phyloP scores from a whole-genome alignment of 2,888 invertebrate genomes.

The Watsonalla binaria region DNA sequence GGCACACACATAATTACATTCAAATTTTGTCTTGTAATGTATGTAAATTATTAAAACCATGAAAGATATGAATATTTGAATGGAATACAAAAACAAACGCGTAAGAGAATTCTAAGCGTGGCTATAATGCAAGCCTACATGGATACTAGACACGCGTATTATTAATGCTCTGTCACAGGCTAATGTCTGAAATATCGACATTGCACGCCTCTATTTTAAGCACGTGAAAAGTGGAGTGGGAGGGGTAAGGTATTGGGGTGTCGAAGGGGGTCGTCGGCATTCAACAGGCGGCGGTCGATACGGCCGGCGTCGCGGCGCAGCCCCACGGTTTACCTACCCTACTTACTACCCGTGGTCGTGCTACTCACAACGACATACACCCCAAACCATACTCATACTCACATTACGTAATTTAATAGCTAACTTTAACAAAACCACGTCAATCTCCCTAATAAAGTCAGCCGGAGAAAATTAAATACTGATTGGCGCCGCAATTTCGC shows the following conservation, averaged over 20 bases:
- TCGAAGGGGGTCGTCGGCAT: slow-evolving; percentile 57
- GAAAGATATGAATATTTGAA: too few relatives aligned
- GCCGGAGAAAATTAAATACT: not conserved
- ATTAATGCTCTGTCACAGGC: slow-evolving; percentile 51
- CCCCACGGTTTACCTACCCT: slow-evolving; percentile 48
- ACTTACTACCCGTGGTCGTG: slow-evolving; percentile 26
- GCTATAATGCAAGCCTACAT: slow-evolving; percentile 12
- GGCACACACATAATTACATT: too few relatives aligned
- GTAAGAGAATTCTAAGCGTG: slow-evolving; percentile 20
- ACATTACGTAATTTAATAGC: too few relatives aligned
- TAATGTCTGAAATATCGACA: slow-evolving; percentile 75
- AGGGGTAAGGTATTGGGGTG: slow-evolving; percentile 53
- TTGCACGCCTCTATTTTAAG: slow-evolving; percentile 74
- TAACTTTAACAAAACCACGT: too few relatives aligned
- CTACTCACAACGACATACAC: not conserved
- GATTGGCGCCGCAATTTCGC: not conserved
- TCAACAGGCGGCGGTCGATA: slow-evolving; percentile 78
- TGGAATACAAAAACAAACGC: slow-evolving; percentile 7
- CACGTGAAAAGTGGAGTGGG: slow-evolving; percentile 70
- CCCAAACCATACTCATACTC: not conserved
- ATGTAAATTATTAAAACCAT: too few relatives aligned
- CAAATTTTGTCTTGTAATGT: too few relatives aligned
- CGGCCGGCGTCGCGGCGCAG: slow-evolving; percentile 63
- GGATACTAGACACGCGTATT: slow-evolving; percentile 32
- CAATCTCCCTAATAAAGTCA: too few relatives aligned